phyloP scores from a whole-genome alignment of 2,888 invertebrate species.

The Nematopogon swammerdamellus region DNA sequence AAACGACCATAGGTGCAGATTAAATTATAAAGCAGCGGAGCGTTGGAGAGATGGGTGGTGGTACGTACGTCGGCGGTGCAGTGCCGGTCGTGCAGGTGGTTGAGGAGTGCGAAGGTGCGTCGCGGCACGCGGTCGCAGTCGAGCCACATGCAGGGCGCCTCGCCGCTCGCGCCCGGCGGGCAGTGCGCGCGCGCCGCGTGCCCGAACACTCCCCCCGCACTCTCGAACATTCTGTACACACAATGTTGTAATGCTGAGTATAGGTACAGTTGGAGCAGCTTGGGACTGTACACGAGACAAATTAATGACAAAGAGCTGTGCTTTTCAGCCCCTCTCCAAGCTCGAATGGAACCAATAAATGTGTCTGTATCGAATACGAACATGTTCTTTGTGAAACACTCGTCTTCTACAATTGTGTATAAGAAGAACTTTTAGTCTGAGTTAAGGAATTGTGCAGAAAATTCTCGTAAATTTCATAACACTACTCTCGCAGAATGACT shows the following conservation, averaged over 20 bases:
- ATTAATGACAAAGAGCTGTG: conserved; percentile 2
- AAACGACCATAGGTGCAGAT: too few relatives aligned
- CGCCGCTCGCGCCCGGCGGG: conserved; percentile 59
- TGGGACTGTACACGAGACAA: too few relatives aligned
- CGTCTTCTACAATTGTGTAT: too few relatives aligned
- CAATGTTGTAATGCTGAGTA: conserved; percentile 5
- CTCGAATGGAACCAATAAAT: too few relatives aligned
- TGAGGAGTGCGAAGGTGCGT: conserved; percentile 92
- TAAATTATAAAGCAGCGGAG: too few relatives aligned
- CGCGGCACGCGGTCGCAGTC: conserved; percentile 86
- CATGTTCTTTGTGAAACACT: too few relatives aligned
- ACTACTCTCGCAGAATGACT: too few relatives aligned
- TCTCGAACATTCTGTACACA: conserved; percentile 63
- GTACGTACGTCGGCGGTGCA: conserved; percentile 76
- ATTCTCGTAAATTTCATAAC: too few relatives aligned
- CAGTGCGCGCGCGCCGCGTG: conserved; percentile 87
- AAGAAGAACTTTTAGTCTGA: too few relatives aligned
- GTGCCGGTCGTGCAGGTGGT: conserved; percentile 94
- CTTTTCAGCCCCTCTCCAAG: background rate
- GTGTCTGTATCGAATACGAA: too few relatives aligned
- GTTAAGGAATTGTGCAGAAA: too few relatives aligned
- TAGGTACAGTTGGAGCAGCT: conserved; percentile 7
- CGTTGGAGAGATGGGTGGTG: too few relatives aligned
- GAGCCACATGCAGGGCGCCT: conserved; percentile 88
- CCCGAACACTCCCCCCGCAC: conserved; percentile 75